Conservation (phyloP, 2,797 vertebrate species). For the Aeoliscus strigatus region DNA sequence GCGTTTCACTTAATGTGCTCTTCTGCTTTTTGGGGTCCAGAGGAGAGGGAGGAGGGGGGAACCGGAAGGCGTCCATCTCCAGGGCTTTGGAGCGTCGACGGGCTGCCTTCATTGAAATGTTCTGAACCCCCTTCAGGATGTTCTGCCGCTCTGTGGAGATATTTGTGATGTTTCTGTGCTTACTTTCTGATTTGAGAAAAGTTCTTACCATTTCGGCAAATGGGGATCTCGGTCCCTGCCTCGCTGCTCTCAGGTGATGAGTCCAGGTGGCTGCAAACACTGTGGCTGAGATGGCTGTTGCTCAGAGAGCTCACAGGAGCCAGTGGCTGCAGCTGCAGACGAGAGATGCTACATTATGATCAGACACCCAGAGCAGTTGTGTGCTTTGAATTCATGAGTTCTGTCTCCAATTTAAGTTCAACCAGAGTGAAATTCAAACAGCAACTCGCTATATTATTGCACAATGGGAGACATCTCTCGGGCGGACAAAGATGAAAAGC, state of each 20-base stretch:
- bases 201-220: slow-evolving; percentile 72
- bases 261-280: slow-evolving; percentile 76
- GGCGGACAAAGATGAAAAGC: too few species aligned
- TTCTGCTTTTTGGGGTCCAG: slow-evolving; percentile 75
- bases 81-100: slow-evolving; percentile 72
- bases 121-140: slow-evolving; percentile 77
- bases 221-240: slow-evolving; percentile 67
- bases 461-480: too few species aligned
- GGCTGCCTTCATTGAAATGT: slow-evolving; percentile 79
- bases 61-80: slow-evolving; percentile 69
- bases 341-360: background rate
- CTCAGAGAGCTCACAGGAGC: slow-evolving; percentile 68
- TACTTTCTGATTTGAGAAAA: too few species aligned
- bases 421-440: too few species aligned
- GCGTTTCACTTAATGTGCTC: slow-evolving; percentile 76
- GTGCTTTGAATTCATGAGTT: too few species aligned
- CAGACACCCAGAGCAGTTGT: too few species aligned
- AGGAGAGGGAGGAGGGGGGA: slow-evolving; percentile 69
- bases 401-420: too few species aligned
- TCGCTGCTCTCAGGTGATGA: slow-evolving; percentile 84
- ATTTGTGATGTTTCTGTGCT: background rate
- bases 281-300: slow-evolving; percentile 76
- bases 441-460: too few species aligned
- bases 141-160: slow-evolving; percentile 75
- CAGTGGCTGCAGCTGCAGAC: slow-evolving; percentile 67